Evolutionary conservation across 2,113 vertebrate genomes (phyloP).

Genomic region (Rhadina sibilatrix): DNA sequence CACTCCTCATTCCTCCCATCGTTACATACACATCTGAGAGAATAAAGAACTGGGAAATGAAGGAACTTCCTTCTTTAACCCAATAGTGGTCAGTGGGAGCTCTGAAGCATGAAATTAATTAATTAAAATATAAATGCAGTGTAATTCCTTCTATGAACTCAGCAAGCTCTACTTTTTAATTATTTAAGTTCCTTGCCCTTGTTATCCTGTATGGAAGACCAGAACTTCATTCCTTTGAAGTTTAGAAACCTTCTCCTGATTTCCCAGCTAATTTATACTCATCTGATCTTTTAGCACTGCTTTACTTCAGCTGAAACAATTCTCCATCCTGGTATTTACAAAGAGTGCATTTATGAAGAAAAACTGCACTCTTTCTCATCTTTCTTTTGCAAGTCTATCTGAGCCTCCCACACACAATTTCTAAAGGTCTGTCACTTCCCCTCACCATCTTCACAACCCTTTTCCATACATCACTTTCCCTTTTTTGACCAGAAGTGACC

Average conservation of each 20-base stretch:
- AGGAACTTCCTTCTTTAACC: slow-evolving; percentile 41
- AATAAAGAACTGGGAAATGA: slow-evolving; percentile 30
- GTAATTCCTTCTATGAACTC: slow-evolving; percentile 51
- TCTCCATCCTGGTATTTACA: neutral
- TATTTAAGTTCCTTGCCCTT: slow-evolving; percentile 54
- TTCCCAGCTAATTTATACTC: slow-evolving; percentile 43
- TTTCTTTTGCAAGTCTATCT: neutral
- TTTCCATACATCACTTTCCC: neutral
- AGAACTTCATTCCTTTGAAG: slow-evolving; percentile 50
- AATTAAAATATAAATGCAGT: slow-evolving; percentile 64
- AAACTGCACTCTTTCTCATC: neutral
- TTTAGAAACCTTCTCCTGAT: slow-evolving; percentile 29
- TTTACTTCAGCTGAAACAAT: slow-evolving; percentile 1
- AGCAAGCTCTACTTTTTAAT: slow-evolving; percentile 49
- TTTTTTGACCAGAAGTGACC: slow-evolving; percentile 9
- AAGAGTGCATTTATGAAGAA: neutral
- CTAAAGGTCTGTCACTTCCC: neutral
- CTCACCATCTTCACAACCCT: neutral
- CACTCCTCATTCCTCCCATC: neutral
- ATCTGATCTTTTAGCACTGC: slow-evolving; percentile 18
- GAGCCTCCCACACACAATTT: neutral
- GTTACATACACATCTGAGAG: slow-evolving; percentile 21
- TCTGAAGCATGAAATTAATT: slow-evolving; percentile 69
- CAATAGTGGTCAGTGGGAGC: slow-evolving; percentile 55
- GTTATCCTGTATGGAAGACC: slow-evolving; percentile 19